Conservation (phyloP, 2,797 vertebrate genomes). For the Mastacembelus armatus region DNA sequence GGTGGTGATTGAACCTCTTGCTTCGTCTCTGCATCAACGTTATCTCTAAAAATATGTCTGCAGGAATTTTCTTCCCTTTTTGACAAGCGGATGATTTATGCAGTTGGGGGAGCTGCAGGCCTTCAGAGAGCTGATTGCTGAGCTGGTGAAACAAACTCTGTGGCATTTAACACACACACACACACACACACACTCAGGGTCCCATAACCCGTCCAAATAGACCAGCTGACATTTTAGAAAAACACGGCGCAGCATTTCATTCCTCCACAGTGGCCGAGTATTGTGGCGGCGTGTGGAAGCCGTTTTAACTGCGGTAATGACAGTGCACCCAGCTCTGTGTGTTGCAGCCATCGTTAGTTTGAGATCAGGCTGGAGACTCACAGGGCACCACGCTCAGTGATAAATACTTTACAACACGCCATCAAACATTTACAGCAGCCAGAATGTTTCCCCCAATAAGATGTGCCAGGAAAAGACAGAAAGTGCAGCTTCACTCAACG, state of each 20-base stretch:
- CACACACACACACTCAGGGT: slow-evolving; percentile 10
- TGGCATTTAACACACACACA: slow-evolving; percentile 47
- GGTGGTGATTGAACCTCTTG: slow-evolving; percentile 24
- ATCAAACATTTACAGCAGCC: slow-evolving; percentile 29
- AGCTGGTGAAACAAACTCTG: slow-evolving; percentile 48
- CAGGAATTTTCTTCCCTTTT: slow-evolving; percentile 47
- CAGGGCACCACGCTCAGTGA: neutral
- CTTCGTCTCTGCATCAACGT: slow-evolving; percentile 33
- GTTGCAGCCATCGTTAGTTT: slow-evolving; percentile 29
- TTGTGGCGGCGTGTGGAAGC: neutral
- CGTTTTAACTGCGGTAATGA: slow-evolving; percentile 4
- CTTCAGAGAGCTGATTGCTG: slow-evolving; percentile 29
- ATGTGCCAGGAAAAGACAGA: slow-evolving; percentile 1
- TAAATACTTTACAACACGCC: slow-evolving; percentile 39
- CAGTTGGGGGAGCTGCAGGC: slow-evolving; percentile 10
- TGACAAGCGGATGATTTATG: slow-evolving; percentile 62
- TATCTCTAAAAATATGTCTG: slow-evolving; percentile 53
- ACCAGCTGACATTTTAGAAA: slow-evolving; percentile 53
- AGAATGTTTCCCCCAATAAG: neutral
- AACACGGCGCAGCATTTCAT: slow-evolving; percentile 24
- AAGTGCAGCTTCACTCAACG: neutral
- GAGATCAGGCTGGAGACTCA: neutral
- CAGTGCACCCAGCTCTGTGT: neutral
- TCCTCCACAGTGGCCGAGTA: neutral
- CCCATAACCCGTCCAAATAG: slow-evolving; percentile 4